Base-by-base conservation (phyloP, 2,888 invertebrate species). In the Papilio protenor region DNA sequence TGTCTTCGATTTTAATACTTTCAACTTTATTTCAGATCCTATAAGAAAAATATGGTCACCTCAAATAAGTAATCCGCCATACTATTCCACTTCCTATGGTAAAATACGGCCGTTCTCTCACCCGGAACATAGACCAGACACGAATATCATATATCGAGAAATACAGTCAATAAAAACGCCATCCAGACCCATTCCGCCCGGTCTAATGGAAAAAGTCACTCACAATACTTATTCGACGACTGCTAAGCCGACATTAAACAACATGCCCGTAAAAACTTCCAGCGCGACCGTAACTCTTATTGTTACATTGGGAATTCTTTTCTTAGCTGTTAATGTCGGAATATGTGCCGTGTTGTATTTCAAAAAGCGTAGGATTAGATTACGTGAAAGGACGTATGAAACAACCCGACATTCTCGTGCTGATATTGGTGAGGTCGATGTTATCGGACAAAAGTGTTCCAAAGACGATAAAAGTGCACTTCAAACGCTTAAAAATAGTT, bases 281-380 rank as follows among this genome's bases (percentile, higher is more conserved):
- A 95, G 96, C 79, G 95, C 96, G 8, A 96, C 96, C n/a, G 90
- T 96, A 79, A 95, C 96, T 81, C 89, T 96, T 74, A 91, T 96
- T 66, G 95, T 96, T 71, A 95, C 95, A 0, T 91, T 97, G 80
- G 97, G 97, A 40, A 95, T 97, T 73, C 90, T 97, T 69, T 97
- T 98, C 86, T 91, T 98, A 11, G 90, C 97, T 33, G 94, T 97
- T 11, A 98, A 98, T 87, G 90, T 97, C 16, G 95, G 96, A n/a
- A 95, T 96, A 52, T 96, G 97, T 84, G 92, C 96, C 0, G 95
- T 96, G 80, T 91, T 97, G 61, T 97, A 96, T 87, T 96, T 96
- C 81, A 97, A 96, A 88, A 96, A 96, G 85, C 94, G 96, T 79
- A 95, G 94, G 87, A 88, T 95, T 40, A 95, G 95, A 83, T 90